Conservation (phyloP, 1,140 invertebrate genomes). For the Venturia canescens region DNA sequence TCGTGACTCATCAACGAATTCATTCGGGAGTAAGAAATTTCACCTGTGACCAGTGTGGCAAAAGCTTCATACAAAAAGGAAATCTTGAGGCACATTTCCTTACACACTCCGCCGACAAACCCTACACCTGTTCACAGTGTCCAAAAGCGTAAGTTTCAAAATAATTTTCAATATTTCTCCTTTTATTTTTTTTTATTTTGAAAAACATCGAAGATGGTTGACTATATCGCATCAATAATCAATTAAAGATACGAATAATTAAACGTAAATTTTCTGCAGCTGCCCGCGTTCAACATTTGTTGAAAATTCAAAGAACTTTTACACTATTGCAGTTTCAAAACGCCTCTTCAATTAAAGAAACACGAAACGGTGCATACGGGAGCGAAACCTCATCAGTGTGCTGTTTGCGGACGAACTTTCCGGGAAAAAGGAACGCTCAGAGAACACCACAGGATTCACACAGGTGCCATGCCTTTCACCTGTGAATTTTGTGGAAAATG, state of each 20-base stretch:
- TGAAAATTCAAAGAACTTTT: too few relatives aligned
- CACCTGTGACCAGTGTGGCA: constrained; percentile 80
- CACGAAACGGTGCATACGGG: constrained; percentile 83
- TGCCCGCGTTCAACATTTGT: too few relatives aligned
- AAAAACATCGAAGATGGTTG: too few relatives aligned
- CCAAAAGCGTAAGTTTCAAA: constrained; percentile 69
- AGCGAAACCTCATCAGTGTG: constrained; percentile 86
- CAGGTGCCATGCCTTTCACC: constrained; percentile 89
- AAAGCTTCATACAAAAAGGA: constrained; percentile 80
- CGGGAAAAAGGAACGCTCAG: constrained; percentile 80
- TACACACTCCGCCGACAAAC: constrained; percentile 78
- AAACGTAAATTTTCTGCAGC: too few relatives aligned
- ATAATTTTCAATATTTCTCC: background rate
- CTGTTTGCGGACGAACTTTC: constrained; percentile 85
- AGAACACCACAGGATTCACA: constrained; percentile 85
- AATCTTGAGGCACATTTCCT: constrained; percentile 80
- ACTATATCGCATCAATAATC: too few relatives aligned
- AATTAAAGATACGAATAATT: too few relatives aligned
- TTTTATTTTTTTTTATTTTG: too few relatives aligned
- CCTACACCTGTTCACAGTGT: constrained; percentile 72
- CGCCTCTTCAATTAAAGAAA: constrained; percentile 75
- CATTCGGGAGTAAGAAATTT: constrained; percentile 78
- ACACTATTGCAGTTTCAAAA: constrained; percentile 76
- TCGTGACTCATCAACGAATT: constrained; percentile 79
- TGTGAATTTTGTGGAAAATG: constrained; percentile 85